Base-by-base conservation (phyloP, 2,113 vertebrate species). In the Origma solitaria region DNA sequence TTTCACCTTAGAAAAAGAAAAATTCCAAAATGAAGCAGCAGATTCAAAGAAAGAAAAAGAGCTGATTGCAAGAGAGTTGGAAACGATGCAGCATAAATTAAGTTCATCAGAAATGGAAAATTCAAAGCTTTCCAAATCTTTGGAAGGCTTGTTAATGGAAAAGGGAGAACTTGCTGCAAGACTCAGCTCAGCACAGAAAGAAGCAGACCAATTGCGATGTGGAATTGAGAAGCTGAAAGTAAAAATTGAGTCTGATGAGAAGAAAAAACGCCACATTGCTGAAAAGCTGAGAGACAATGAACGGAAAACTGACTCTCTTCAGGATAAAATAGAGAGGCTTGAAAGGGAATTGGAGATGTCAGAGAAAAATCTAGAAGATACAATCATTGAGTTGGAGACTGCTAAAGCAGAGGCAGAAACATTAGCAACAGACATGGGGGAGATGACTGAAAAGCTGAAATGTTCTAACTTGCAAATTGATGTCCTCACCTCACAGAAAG, bases 151-250 rank as follows among this genome's bases (percentile, higher is more conserved):
- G 6, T 95, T 98, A 25, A 62, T 96, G 14, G 98, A 99, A 96
- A 99, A 99, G 82, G 96, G 97, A 51, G 98, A 99, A 95, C 98
- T 99, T 42, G 98, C 98, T 5, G 95, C 94, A 73, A 97, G 98
- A 23, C 97, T 99, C 49, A 98, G 97, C 44, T 98, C 98, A n/a
- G 98, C 98, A 12, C 98, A 99, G 71, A 98, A 98, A 30, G 99
- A 99, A 87, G 97, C 98, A 65, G 90, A 86, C 51, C 98, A 99
- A 95, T 97, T 99, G 98, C 97, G 97, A 44, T 92, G 50, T 2
- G 98, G 98, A 61, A 99, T 99, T 8, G 99, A 99, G 96, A 99
- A 98, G 76, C 98, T 99, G 24, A 98, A 98, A 91, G 97, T 98
- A 54, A 98, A 98, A 89, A 99, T 99, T 11, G 98, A 99, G 94